A percentile compares a stretch with the other conserved stretches of the same genome.
phyloP scores from a whole-genome alignment of 2,113 vertebrate species.

The Sorex araneus region DNA sequence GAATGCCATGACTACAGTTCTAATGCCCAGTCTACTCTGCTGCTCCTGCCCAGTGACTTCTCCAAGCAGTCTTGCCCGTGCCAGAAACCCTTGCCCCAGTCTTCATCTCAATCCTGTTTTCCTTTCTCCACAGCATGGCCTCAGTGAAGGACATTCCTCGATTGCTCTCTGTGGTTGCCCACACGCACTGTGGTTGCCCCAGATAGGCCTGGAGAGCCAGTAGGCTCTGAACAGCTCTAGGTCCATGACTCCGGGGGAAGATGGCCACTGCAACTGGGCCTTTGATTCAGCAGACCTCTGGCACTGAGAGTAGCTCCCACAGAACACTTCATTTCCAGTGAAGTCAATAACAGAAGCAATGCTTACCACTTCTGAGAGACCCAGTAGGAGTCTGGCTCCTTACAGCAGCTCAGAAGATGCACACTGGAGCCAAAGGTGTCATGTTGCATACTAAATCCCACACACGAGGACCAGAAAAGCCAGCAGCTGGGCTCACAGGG shows the following conservation, averaged over 20 bases:
- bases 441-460: neutral
- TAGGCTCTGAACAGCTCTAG: neutral
- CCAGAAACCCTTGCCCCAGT: neutral
- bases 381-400: neutral
- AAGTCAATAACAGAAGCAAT: slow-evolving; percentile 44
- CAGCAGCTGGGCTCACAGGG: neutral
- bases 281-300: neutral
- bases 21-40: neutral
- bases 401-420: neutral
- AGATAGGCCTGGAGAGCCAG: neutral
- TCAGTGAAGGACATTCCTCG: neutral
- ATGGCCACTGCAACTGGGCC: neutral
- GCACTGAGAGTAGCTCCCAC: neutral
- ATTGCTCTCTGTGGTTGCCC: neutral
- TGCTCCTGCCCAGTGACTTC: neutral
- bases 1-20: neutral
- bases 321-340: neutral
- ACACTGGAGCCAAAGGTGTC: neutral
- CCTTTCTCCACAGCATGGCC: neutral
- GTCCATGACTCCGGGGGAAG: neutral
- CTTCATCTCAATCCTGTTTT: neutral
- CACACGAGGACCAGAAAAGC: slow-evolving; percentile 13
- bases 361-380: neutral
- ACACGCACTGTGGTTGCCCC: neutral
- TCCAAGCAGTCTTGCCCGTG: neutral